Conservation (phyloP, 2,797 vertebrate species). For the Eulemur albifrons region DNA sequence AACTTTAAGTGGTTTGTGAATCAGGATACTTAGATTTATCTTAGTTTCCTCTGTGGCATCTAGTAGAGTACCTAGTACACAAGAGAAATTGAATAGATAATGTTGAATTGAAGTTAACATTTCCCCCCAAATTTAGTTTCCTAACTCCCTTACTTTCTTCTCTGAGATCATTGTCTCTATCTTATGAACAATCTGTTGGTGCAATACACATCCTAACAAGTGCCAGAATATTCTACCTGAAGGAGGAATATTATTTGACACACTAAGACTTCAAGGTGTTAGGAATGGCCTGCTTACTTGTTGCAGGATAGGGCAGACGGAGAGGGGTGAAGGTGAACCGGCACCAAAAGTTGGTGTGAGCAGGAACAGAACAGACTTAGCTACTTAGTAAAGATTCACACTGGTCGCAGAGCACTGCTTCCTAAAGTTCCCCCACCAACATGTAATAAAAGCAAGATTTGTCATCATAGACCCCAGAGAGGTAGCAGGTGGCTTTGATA, state of each 20-base stretch:
- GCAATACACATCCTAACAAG: neutral
- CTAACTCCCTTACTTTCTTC: neutral
- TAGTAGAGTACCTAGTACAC: neutral
- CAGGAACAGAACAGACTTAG: neutral
- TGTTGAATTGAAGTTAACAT: neutral
- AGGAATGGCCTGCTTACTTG: neutral
- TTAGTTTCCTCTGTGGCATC: neutral
- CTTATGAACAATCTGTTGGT: neutral
- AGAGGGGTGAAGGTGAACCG: neutral
- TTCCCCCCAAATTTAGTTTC: neutral
- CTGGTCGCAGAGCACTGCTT: neutral
- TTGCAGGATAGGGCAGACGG: neutral
- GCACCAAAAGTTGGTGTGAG: neutral
- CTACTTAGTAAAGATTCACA: neutral
- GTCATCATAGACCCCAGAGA: neutral
- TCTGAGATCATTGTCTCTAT: neutral
- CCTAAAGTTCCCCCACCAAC: neutral
- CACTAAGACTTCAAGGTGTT: neutral
- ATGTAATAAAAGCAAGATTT: neutral
- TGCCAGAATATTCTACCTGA: neutral
- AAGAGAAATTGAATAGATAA: neutral
- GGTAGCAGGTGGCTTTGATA: neutral
- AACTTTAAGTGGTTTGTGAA: neutral
- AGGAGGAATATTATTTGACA: neutral
- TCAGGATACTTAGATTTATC: neutral